phyloP scores from a whole-genome alignment of 2,113 vertebrate species.

The Tauraco erythrolophus region DNA sequence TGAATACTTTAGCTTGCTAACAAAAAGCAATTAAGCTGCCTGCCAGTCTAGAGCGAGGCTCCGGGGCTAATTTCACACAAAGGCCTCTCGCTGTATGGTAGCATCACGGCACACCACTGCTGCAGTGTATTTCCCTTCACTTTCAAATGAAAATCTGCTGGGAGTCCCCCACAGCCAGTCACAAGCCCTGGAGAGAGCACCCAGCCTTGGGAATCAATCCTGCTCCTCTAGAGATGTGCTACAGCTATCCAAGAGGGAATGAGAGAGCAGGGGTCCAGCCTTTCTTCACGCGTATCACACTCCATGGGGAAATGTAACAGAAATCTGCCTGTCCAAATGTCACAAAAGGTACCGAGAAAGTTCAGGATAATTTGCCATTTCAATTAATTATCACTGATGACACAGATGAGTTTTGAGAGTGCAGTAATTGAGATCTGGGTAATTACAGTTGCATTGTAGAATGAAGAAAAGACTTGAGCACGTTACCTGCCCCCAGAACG shows the following conservation, averaged over 20 bases:
- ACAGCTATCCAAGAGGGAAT: neutral
- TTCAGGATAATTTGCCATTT: neutral
- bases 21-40: constrained; percentile 54
- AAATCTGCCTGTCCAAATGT: neutral
- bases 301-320: neutral
- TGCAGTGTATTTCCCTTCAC: neutral
- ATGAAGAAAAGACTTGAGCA: neutral
- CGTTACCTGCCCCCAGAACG: neutral
- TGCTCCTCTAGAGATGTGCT: neutral
- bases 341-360: neutral
- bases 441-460: neutral
- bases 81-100: neutral
- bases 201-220: neutral
- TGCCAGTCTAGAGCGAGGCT: neutral
- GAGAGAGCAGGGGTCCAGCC: neutral
- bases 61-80: neutral
- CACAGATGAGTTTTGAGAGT: rapidly evolving
- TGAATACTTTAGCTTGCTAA: constrained; percentile 40
- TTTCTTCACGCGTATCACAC: neutral
- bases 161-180: neutral
- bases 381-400: neutral
- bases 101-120: neutral
- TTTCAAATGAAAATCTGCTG: neutral
- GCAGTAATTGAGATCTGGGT: neutral
- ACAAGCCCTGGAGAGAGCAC: neutral